These are phyloP conservation scores for Xanthorhoe spadicearia DNA, from an alignment of 2,888 invertebrate genomes.

Conservation along the genomic window DNA sequence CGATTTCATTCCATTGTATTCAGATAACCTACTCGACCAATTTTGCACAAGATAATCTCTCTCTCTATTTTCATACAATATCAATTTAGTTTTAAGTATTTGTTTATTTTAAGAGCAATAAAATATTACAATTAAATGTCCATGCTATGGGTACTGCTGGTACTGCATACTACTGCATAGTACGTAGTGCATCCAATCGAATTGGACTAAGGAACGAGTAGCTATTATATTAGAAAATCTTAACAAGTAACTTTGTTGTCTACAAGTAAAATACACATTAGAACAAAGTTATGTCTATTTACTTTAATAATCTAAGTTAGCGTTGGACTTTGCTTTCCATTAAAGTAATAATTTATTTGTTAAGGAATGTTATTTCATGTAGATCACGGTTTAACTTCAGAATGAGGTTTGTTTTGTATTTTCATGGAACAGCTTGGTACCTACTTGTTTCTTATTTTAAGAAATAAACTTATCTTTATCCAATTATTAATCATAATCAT, in stretches of 20 bases:
- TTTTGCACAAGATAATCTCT: too few species aligned
- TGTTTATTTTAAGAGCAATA: too few species aligned
- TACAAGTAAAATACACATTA: slow-evolving; percentile 5
- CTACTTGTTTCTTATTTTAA: not conserved
- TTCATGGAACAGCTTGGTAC: slow-evolving; percentile 26
- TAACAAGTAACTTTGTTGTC: slow-evolving; percentile 12
- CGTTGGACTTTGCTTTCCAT: slow-evolving; percentile 41
- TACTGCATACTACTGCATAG: too few species aligned
- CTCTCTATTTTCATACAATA: too few species aligned
- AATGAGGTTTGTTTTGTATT: slow-evolving; percentile 30
- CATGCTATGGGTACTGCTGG: too few species aligned
- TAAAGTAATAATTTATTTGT: slow-evolving; percentile 45
- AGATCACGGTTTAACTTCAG: slow-evolving; percentile 37
- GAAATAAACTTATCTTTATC: not conserved
- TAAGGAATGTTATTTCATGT: slow-evolving; percentile 41
- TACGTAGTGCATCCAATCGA: too few species aligned
- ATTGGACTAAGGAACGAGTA: not conserved
- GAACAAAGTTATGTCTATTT: slow-evolving; percentile 29
- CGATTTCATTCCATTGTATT: too few species aligned
- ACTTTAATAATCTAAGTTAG: slow-evolving; percentile 23
- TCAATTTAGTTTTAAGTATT: too few species aligned
- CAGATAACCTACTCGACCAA: too few species aligned
- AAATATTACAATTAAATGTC: too few species aligned
- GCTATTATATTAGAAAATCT: not conserved
- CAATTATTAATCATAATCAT: too few species aligned